Evolutionary conservation across 2,113 vertebrate species (phyloP), one percentile per base, ranked within the genome.

Genomic region (Elaphurus davidianus): DNA sequence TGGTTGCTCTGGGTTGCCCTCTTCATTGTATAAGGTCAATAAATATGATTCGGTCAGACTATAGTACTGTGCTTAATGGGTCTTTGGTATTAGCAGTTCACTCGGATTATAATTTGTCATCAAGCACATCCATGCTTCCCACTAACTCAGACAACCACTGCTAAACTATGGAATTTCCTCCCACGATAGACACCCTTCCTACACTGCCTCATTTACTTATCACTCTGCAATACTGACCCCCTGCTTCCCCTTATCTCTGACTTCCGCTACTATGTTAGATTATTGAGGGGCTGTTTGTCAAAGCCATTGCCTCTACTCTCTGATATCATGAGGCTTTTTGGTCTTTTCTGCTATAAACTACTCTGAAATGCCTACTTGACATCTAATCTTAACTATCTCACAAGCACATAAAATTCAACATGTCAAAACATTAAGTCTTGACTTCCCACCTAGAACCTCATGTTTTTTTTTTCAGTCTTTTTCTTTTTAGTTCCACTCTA

Each of bases 231-330:
- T 27, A 40, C 10, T 64, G 23, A 71, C 5, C 43, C 12, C 30
- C 59, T 33, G 6, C 11, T 81, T 25, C 19, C n/a, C 15, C 25
- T 52, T 43, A 19, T 4, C 15, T 33, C 45, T 67, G n/a, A 55
- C 19, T 40, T 13, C 12, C 16, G 7, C 0, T 1, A 40, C 9
- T 1, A 8, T 9, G 3, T 0, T 71, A 27, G 11, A 54, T 67
- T 30, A 83, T 7, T 84, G 55, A 52, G 62, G 13, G 10, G 2
- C 21, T 78, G 7, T 10, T 9, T 62, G 74, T 62, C 27, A 86
- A 87, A 91, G 16, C 16, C 19, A 17, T 67, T 36, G 7, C 5
- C 11, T 78, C 64, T 71, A 28, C 5, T 36, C 7, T 57, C 40
- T 60, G 7, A 28, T 74, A 57, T 14, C 33, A 43, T 17, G 16